phyloP scores from a whole-genome alignment of 2,888 invertebrate genomes.

The Platycheirus rosarum region DNA sequence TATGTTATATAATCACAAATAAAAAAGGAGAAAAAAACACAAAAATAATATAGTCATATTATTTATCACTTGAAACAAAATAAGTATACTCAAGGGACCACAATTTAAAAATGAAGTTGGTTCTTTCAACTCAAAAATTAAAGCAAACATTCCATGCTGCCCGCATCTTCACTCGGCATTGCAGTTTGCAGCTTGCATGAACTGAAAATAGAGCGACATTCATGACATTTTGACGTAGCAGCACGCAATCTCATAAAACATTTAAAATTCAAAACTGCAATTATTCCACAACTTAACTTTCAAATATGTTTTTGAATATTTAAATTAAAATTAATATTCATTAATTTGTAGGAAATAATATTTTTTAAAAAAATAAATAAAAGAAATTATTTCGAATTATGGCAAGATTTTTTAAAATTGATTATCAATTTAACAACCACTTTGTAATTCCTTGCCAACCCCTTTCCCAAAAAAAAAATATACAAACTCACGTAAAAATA shows the following conservation, averaged over 20 bases:
- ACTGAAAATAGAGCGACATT: background rate
- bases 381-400: too few relatives aligned
- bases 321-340: too few relatives aligned
- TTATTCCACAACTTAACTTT: too few relatives aligned
- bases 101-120: background rate
- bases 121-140: background rate
- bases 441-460: slow-evolving; percentile 2
- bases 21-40: too few relatives aligned
- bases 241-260: background rate
- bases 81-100: background rate
- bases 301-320: too few relatives aligned
- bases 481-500: background rate
- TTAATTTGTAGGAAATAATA: too few relatives aligned
- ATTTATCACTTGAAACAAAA: too few relatives aligned
- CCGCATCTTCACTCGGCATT: background rate
- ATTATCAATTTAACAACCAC: slow-evolving; percentile 1
- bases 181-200: background rate
- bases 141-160: too few relatives aligned
- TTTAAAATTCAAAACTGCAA: background rate
- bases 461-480: background rate
- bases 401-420: background rate
- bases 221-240: background rate
- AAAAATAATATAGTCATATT: too few relatives aligned
- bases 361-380: too few relatives aligned
- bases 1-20: too few relatives aligned